A percentile compares a stretch with the other conserved stretches of the same genome.
phyloP scores from a whole-genome alignment of 2,113 vertebrate species.

The Amblyopsis rosae region DNA sequence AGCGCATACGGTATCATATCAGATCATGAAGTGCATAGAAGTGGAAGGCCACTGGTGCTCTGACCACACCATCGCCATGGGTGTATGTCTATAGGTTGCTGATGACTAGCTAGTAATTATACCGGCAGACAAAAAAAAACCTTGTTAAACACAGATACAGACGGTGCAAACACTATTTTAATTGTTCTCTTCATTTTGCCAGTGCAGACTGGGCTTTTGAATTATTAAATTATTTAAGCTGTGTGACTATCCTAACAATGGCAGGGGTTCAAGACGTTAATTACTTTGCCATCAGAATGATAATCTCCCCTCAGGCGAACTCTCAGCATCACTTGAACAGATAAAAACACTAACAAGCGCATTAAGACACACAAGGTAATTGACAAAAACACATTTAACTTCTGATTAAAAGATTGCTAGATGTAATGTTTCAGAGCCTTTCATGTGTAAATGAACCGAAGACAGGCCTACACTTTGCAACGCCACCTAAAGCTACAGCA shows the following conservation, averaged over 20 bases:
- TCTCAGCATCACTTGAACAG: slow-evolving; percentile 43
- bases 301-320: slow-evolving; percentile 39
- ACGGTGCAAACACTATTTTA: slow-evolving; percentile 30
- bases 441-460: not conserved
- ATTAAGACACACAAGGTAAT: slow-evolving; percentile 40
- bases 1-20: slow-evolving; percentile 12
- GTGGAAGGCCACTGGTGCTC: not conserved
- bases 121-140: slow-evolving; percentile 17
- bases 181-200: slow-evolving; percentile 38
- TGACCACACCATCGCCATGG: slow-evolving; percentile 29
- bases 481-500: slow-evolving; percentile 5
- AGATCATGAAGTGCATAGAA: slow-evolving; percentile 19
- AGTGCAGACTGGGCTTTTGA: slow-evolving; percentile 33
- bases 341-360: slow-evolving; percentile 14
- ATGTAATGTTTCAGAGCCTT: not conserved
- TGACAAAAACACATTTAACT: slow-evolving; percentile 20
- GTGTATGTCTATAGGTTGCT: slow-evolving; percentile 8
- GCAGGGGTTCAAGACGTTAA: slow-evolving; percentile 64
- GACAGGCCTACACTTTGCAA: not conserved
- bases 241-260: slow-evolving; percentile 15
- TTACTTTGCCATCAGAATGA: slow-evolving; percentile 40
- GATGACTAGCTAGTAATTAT: not conserved
- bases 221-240: slow-evolving; percentile 17
- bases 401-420: slow-evolving; percentile 13
- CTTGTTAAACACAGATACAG: slow-evolving; percentile 50